Conservation (phyloP, 2,797 vertebrate species). For the Gymnothorax javanicus region DNA sequence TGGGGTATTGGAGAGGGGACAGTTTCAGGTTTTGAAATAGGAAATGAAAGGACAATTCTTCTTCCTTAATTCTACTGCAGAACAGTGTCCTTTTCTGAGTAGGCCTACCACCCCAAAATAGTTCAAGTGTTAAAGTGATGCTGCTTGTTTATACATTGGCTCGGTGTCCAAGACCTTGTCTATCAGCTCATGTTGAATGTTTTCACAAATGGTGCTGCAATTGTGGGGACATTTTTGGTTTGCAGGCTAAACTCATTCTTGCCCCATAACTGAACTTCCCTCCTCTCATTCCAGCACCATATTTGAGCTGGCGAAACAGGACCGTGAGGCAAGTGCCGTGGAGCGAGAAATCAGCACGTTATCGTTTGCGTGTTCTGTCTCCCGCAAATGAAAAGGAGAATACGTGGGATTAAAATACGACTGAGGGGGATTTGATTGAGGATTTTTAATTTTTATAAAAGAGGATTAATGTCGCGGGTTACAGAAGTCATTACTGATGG, state of each 20-base stretch:
- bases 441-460: background rate
- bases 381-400: background rate
- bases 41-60: background rate
- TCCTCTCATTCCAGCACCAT: background rate
- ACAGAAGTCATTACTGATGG: background rate
- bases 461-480: background rate
- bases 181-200: background rate
- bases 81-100: background rate
- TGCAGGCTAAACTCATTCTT: background rate
- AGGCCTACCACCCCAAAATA: background rate
- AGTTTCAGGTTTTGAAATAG: background rate
- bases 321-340: background rate
- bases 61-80: background rate
- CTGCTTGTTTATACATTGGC: background rate
- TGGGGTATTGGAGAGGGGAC: background rate
- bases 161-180: background rate
- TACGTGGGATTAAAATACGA: background rate
- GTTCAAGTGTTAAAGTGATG: background rate
- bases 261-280: background rate
- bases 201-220: too few species aligned
- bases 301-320: background rate
- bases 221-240: too few species aligned
- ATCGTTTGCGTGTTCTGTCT: background rate
- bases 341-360: background rate
- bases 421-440: background rate